phyloP scores from a whole-genome alignment of 2,113 vertebrate genomes.

The Collichthys lucidus region DNA sequence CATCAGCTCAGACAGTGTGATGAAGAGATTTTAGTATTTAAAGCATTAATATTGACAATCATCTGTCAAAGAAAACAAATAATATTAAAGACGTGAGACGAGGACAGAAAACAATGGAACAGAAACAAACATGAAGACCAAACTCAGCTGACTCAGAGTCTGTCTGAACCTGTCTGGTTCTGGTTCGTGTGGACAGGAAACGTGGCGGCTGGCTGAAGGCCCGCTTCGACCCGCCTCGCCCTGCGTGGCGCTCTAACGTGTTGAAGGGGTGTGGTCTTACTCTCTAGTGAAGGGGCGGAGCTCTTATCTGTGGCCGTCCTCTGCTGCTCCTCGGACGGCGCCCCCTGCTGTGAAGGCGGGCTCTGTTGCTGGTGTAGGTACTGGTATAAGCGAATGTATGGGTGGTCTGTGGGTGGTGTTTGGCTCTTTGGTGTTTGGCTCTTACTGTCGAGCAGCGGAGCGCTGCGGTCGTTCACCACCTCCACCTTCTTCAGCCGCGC shows the following conservation, averaged over 20 bases:
- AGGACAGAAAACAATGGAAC: constrained; percentile 25
- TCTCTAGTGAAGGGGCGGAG: constrained; percentile 46
- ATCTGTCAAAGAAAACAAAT: not conserved
- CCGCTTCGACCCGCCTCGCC: constrained; percentile 31
- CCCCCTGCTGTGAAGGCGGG: constrained; percentile 65
- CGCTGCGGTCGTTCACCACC: constrained; percentile 90
- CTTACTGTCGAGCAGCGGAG: constrained; percentile 92
- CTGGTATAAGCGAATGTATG: constrained; percentile 81
- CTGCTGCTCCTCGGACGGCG: constrained; percentile 53
- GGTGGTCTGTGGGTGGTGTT: constrained; percentile 71
- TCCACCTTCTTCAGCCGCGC: constrained; percentile 89
- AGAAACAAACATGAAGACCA: constrained; percentile 19
- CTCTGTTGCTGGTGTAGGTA: constrained; percentile 73
- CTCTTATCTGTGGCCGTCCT: constrained; percentile 36
- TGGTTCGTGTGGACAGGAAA: constrained; percentile 16
- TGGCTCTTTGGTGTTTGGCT: constrained; percentile 60
- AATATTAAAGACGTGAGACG: too few species aligned
- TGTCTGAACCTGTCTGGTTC: too few species aligned
- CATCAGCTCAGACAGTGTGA: not conserved
- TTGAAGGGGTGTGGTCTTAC: constrained; percentile 49
- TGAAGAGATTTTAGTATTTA: not conserved
- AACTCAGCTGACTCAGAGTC: constrained; percentile 3
- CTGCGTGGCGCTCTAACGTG: constrained; percentile 37
- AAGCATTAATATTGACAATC: not conserved
- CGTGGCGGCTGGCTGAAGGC: constrained; percentile 39